These are phyloP conservation scores for Neolamprologus brichardi DNA, from an alignment of 2,113 vertebrate genomes.

Conservation along the genomic window DNA sequence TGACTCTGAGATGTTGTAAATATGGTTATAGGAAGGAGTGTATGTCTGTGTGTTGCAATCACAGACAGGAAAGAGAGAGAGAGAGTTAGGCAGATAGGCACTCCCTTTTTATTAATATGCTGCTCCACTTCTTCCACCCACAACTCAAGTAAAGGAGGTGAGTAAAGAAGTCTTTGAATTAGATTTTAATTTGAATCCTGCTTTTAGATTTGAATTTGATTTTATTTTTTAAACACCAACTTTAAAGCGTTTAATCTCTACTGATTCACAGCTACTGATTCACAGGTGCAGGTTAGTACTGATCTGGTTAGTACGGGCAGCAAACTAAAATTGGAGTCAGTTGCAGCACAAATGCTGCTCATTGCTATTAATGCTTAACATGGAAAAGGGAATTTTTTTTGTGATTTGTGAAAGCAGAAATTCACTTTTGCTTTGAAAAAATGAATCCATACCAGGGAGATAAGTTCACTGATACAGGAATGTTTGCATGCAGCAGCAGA, in stretches of 20 bases:
- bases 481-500: neutral
- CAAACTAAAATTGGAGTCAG: neutral
- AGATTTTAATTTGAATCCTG: neutral
- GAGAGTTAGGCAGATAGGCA: neutral
- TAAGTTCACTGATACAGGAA: neutral
- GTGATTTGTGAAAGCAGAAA: neutral
- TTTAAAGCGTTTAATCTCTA: neutral
- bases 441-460: neutral
- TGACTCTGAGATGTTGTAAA: neutral
- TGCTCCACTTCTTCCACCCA: neutral
- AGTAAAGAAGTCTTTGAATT: neutral
- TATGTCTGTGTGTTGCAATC: slow-evolving; percentile 27
- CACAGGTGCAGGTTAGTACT: neutral
- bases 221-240: accelerated
- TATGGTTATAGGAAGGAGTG: neutral
- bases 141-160: slow-evolving; percentile 34
- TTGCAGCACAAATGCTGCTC: neutral
- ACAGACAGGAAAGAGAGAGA: neutral
- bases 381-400: neutral
- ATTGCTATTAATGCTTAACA: neutral
- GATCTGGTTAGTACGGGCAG: neutral
- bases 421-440: neutral
- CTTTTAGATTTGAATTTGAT: neutral
- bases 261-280: neutral
- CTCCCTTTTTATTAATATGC: slow-evolving; percentile 29